phyloP scores from a whole-genome alignment of 30 jellyfish, hydroid and myxozoan species.

The Cassiopea andromeda region DNA sequence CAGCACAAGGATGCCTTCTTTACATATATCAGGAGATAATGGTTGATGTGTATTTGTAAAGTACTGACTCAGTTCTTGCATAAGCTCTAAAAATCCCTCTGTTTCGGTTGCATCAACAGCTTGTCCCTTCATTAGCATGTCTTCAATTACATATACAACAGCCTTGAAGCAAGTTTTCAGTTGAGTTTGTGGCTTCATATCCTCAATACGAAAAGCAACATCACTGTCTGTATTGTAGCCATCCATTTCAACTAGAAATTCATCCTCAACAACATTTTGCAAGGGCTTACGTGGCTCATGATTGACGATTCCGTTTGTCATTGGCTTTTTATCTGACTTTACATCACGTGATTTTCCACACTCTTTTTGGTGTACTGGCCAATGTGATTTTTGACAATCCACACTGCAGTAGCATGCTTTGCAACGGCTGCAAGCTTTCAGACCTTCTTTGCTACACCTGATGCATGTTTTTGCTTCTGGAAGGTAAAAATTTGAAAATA shows the following conservation, averaged over 20 bases:
- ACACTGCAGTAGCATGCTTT: conserved; percentile 71
- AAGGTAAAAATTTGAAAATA: not conserved
- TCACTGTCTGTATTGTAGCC: conserved; percentile 4
- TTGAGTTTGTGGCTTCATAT: conserved; percentile 26
- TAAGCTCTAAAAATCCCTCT: conserved; percentile 21
- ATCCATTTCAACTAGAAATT: conserved; percentile 32
- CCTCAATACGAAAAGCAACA: conserved; percentile 11
- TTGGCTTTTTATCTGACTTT: not conserved
- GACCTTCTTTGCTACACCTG: conserved; percentile 53
- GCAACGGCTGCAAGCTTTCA: conserved; percentile 57
- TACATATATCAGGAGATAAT: conserved; percentile 13
- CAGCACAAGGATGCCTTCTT: conserved; percentile 59
- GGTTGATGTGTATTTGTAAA: not conserved
- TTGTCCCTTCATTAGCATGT: conserved; percentile 56
- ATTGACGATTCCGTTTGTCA: conserved; percentile 5
- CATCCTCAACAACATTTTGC: conserved; percentile 8
- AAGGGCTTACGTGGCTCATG: not conserved
- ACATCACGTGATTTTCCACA: conserved; percentile 30
- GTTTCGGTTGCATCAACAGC: conserved; percentile 45
- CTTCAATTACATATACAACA: conserved; percentile 49
- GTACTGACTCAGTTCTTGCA: conserved; percentile 20
- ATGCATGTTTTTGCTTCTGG: conserved; percentile 35
- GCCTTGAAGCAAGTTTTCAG: conserved; percentile 1
- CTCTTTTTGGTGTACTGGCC: conserved; percentile 70
- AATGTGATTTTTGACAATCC: conserved; percentile 73